phyloP scores from a whole-genome alignment of 2,113 vertebrate species.

The Apodemus speciosus region DNA sequence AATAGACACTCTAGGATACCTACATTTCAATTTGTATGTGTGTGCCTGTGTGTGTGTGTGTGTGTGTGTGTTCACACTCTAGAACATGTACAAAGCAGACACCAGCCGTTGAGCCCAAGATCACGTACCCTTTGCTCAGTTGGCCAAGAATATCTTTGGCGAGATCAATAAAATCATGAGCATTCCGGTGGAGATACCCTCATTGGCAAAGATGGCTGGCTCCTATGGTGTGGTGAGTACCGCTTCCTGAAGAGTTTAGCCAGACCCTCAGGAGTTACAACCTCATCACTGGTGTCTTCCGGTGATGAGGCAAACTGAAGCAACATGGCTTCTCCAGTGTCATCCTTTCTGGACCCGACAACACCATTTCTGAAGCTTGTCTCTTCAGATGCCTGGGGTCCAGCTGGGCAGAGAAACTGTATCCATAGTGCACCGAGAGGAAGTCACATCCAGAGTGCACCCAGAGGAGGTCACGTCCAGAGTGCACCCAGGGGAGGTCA shows the following conservation, averaged over 20 bases:
- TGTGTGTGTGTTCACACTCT: neutral
- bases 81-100: neutral
- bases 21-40: neutral
- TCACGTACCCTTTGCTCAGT: neutral
- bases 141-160: neutral
- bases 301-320: constrained; percentile 92
- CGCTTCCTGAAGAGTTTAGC: constrained; percentile 90
- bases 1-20: neutral
- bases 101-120: neutral
- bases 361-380: constrained; percentile 91
- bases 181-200: neutral
- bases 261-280: constrained; percentile 95
- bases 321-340: constrained; percentile 89
- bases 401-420: constrained; percentile 93
- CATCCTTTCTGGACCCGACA: constrained; percentile 69
- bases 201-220: neutral
- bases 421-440: too few species aligned
- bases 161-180: neutral
- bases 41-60: too few species aligned
- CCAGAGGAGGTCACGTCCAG: too few species aligned
- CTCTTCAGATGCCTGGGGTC: constrained; percentile 92
- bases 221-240: constrained; percentile 90
- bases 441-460: constrained; percentile 86
- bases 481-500: too few species aligned
- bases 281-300: constrained; percentile 95